A percentile compares a stretch with the other conserved stretches of the same genome.
These are phyloP conservation scores for Drosophila robusta DNA, from an alignment of 2,888 invertebrate species.

Conservation along the genomic window DNA sequence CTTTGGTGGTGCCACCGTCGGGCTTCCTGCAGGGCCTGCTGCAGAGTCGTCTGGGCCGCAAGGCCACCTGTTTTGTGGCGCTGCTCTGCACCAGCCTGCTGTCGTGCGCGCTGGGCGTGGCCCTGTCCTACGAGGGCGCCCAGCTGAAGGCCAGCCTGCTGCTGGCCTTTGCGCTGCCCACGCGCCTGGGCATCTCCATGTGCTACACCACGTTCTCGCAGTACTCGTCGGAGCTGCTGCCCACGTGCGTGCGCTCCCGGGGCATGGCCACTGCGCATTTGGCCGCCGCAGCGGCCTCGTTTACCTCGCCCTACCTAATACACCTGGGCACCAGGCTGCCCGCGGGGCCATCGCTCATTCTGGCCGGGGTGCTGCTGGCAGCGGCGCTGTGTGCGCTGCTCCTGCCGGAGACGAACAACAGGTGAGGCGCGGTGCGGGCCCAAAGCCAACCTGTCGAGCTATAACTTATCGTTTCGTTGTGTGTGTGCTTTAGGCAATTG, in stretches of 20 bases:
- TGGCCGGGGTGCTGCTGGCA: slow-evolving; percentile 85
- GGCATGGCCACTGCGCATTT: slow-evolving; percentile 87
- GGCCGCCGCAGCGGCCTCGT: slow-evolving; percentile 87
- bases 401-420: slow-evolving; percentile 87
- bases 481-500: slow-evolving; percentile 82
- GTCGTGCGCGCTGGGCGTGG: slow-evolving; percentile 85
- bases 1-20: slow-evolving; percentile 86
- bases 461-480: background rate
- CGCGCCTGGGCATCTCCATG: slow-evolving; percentile 87
- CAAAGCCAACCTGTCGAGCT: background rate
- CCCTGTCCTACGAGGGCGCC: slow-evolving; percentile 80
- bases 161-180: slow-evolving; percentile 85
- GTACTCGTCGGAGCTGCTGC: slow-evolving; percentile 87
- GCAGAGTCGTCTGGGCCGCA: slow-evolving; percentile 84
- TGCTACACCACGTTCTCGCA: slow-evolving; percentile 88
- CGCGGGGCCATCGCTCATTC: slow-evolving; percentile 85
- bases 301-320: slow-evolving; percentile 85
- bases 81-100: slow-evolving; percentile 86
- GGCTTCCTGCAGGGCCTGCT: slow-evolving; percentile 79
- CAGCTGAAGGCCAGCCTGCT: slow-evolving; percentile 77
- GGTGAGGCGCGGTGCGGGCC: slow-evolving; percentile 50
- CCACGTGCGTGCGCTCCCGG: slow-evolving; percentile 87
- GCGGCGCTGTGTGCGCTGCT: slow-evolving; percentile 86
- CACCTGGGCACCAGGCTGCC: slow-evolving; percentile 58
- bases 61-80: slow-evolving; percentile 86